Evolutionary conservation across 2,888 invertebrate genomes (phyloP), one percentile per base, ranked within the genome.

Genomic region (Eupelmus urozonus): DNA sequence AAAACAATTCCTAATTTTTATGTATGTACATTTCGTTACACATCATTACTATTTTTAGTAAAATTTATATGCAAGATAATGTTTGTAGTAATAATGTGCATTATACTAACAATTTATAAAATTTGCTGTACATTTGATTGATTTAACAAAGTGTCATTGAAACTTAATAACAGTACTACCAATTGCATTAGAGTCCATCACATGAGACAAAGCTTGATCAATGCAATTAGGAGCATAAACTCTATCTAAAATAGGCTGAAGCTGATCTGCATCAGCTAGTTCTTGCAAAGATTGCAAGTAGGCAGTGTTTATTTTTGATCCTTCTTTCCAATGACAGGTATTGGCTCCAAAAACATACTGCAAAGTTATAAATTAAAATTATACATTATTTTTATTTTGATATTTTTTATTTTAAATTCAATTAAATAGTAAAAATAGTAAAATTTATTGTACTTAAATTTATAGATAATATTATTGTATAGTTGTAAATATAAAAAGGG

Each of bases 211-310:
- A 5, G 91, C 92, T 79, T 90, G 87, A 80, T 91, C 90, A 18
- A 90, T 90, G 81, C 91, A 90, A 73, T 90, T 88, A 34, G 91
- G 90, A 1, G 89, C 84, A 82, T 90, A 91, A 25, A 90, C 92
- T 85, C 91, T 92, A 81, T 93, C 93, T 1, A 93, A 92, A 45
- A 93, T 92, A 4, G 92, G 91, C 84, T 92, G 92, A 76, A 93
- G 85, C 79, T 91, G 89, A 67, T 92, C 91, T 25, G 90, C 89
- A 82, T 93, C 92, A 0, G 92, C 91, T 63, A 92, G 88, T 69
- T 90, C 88, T 2, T 88, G 85, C n/a, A 91, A 83, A 16, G 87
- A 87, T 73, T 89, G 88, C 40, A 91, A 84, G 80, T 87, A 87
- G 20, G 80, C 79, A 29, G 83, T 73, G 18, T 87, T 87, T 65